Percentiles rank a stretch among this genome's conserved stretches.
Evolutionary conservation across 2,113 vertebrate genomes (phyloP).

Genomic region (Oryzias celebensis): DNA sequence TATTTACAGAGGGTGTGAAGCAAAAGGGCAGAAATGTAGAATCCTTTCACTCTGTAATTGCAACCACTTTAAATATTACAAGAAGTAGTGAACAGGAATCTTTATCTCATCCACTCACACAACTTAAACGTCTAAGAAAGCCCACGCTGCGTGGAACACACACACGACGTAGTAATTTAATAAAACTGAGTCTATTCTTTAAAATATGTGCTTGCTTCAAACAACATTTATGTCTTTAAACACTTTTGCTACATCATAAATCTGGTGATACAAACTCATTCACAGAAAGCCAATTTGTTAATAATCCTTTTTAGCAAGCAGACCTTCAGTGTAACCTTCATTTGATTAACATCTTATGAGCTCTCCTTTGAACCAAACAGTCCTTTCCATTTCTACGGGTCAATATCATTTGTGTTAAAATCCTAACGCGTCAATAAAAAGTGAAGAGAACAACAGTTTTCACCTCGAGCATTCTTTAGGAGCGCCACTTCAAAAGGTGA

Average conservation of each 20-base stretch:
- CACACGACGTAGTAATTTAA: conserved; percentile 60
- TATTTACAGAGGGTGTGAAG: conserved; percentile 66
- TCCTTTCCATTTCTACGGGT: too few relatives aligned
- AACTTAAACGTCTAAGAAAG: conserved; percentile 24
- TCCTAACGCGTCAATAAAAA: too few relatives aligned
- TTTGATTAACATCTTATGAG: too few relatives aligned
- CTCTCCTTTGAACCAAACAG: too few relatives aligned
- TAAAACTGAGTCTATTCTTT: conserved; percentile 66
- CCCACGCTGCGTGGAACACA: conserved; percentile 44
- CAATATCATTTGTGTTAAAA: too few relatives aligned
- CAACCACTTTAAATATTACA: conserved; percentile 62
- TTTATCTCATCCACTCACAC: conserved; percentile 40
- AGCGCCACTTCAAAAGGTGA: conserved; percentile 11
- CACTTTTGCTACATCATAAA: conserved; percentile 66
- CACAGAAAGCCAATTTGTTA: conserved; percentile 46
- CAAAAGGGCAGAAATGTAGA: conserved; percentile 49
- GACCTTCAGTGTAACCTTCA: conserved; percentile 7
- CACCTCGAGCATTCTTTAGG: conserved; percentile 3
- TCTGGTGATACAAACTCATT: background rate
- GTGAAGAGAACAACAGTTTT: background rate
- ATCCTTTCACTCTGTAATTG: conserved; percentile 56
- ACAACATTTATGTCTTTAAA: conserved; percentile 67
- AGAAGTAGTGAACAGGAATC: conserved; percentile 49
- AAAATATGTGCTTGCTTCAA: conserved; percentile 77
- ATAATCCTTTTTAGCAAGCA: conserved; percentile 21